Percentiles rank a stretch among this genome's conserved stretches.
Evolutionary conservation across 2,888 invertebrate species (phyloP).

Genomic region (Urechis unicinctus): DNA sequence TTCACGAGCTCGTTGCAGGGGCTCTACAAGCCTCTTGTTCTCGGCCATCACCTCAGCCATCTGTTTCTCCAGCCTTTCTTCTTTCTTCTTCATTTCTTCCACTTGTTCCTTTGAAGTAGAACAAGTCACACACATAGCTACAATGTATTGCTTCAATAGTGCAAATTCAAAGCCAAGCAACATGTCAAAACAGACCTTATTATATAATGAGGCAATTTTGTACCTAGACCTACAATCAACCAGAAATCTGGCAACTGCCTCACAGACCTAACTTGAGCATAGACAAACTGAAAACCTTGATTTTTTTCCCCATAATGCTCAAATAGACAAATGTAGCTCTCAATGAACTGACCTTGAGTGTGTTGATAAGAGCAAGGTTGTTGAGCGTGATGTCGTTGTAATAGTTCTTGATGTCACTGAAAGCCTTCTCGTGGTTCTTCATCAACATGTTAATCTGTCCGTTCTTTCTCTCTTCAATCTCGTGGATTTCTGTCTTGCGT

Average conservation of each 20-base stretch:
- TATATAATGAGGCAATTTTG: too few relatives aligned
- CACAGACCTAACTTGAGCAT: too few relatives aligned
- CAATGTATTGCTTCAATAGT: too few relatives aligned
- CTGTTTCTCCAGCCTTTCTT: slow-evolving; percentile 70
- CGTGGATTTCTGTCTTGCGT: slow-evolving; percentile 54
- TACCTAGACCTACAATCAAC: too few relatives aligned
- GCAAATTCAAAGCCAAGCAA: too few relatives aligned
- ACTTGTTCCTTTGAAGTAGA: slow-evolving; percentile 45
- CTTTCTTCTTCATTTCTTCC: slow-evolving; percentile 57
- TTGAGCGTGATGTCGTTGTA: slow-evolving; percentile 91
- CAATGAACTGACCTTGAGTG: slow-evolving; percentile 62
- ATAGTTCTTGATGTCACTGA: slow-evolving; percentile 85
- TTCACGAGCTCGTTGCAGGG: slow-evolving; percentile 63
- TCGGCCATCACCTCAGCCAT: slow-evolving; percentile 65
- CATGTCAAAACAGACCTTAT: too few relatives aligned
- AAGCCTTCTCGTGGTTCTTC: slow-evolving; percentile 73
- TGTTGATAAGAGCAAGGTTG: slow-evolving; percentile 83
- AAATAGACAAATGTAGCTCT: too few relatives aligned
- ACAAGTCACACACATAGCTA: too few relatives aligned
- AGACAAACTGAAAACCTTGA: too few relatives aligned
- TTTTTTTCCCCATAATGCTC: too few relatives aligned
- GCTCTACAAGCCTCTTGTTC: slow-evolving; percentile 67
- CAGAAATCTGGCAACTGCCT: too few relatives aligned
- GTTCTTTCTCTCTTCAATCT: slow-evolving; percentile 87
- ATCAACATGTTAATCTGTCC: slow-evolving; percentile 75